phyloP scores from a whole-genome alignment of 2,797 vertebrate genomes.

The Gymnopithys bicolor region DNA sequence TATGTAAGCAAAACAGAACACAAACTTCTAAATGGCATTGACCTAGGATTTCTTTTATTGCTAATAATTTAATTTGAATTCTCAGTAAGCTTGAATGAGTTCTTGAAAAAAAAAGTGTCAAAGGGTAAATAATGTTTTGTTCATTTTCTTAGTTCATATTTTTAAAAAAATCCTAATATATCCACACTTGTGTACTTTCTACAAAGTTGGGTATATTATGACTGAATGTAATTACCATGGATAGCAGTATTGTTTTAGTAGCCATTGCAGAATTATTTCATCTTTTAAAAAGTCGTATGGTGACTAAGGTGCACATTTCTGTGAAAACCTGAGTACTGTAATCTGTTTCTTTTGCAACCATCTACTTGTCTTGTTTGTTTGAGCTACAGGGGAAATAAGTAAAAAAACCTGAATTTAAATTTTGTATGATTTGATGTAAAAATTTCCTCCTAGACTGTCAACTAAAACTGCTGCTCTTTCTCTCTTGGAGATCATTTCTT shows the following conservation, averaged over 20 bases:
- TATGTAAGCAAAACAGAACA: background rate
- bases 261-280: background rate
- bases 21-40: background rate
- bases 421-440: background rate
- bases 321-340: background rate
- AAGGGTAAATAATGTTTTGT: background rate
- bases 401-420: background rate
- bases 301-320: background rate
- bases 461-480: background rate
- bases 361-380: background rate
- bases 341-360: background rate
- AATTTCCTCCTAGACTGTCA: background rate
- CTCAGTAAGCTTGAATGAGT: background rate
- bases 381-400: background rate
- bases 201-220: background rate
- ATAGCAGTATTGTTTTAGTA: background rate
- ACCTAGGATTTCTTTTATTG: background rate
- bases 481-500: background rate
- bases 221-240: background rate
- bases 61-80: background rate
- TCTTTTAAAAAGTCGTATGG: background rate
- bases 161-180: background rate
- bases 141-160: background rate
- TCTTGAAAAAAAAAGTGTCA: background rate
- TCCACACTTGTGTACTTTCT: background rate